These are phyloP conservation scores for Pangasianodon gigas DNA, from an alignment of 2,113 vertebrate genomes.

Conservation along the genomic window DNA sequence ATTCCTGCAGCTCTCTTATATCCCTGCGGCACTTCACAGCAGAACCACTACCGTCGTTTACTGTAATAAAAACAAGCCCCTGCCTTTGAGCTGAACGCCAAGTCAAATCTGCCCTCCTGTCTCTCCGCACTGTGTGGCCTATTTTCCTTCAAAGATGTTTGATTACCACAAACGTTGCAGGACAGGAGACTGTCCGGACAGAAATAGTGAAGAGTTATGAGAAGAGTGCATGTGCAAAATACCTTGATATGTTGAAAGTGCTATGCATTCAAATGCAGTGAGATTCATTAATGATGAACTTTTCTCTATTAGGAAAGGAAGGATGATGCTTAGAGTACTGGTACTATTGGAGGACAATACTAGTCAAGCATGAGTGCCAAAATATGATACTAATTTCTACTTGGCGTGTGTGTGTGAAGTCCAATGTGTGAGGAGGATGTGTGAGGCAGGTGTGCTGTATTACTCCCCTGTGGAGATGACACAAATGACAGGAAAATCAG, in stretches of 20 bases:
- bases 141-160: conserved; percentile 48
- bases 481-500: conserved; percentile 48
- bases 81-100: conserved; percentile 68
- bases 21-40: conserved; percentile 66
- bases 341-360: conserved; percentile 1
- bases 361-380: background rate
- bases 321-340: background rate
- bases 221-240: background rate
- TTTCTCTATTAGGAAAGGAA: background rate
- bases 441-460: conserved; percentile 51
- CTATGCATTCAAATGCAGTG: background rate
- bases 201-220: background rate
- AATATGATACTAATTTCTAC: conserved; percentile 13
- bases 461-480: conserved; percentile 49
- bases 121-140: conserved; percentile 50
- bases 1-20: conserved; percentile 56
- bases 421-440: conserved; percentile 44
- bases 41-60: conserved; percentile 71
- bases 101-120: conserved; percentile 68
- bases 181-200: conserved; percentile 10
- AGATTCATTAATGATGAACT: background rate
- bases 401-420: background rate
- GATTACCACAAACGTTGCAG: conserved; percentile 56
- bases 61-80: conserved; percentile 69
- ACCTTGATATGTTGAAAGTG: background rate